Evolutionary conservation across 1,140 invertebrate genomes (phyloP).

Genomic region (Olivierus martensii): DNA sequence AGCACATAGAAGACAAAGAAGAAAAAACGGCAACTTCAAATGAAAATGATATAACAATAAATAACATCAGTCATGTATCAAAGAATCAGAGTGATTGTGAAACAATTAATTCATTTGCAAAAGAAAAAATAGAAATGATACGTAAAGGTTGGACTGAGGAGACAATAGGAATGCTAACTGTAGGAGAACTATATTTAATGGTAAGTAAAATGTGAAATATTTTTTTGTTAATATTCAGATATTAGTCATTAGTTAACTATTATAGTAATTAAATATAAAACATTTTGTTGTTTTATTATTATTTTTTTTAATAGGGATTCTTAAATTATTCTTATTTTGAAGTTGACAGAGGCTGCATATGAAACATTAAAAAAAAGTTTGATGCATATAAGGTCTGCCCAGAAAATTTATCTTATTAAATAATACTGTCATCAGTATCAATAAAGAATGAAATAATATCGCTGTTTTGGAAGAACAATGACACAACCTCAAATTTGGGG

Average conservation of each 20-base stretch:
- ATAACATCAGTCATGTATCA: not conserved
- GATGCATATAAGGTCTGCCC: too few species aligned
- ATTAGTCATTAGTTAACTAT: too few species aligned
- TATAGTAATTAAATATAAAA: too few species aligned
- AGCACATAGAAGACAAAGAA: not conserved
- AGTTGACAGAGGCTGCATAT: too few species aligned
- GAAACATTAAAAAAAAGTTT: too few species aligned
- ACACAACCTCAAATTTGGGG: too few species aligned
- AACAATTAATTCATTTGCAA: too few species aligned
- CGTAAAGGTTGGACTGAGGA: slow-evolving; percentile 60
- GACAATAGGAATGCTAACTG: slow-evolving; percentile 57
- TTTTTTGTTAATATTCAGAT: not conserved
- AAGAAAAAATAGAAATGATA: slow-evolving; percentile 27
- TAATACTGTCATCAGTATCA: too few species aligned
- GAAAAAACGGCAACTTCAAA: not conserved
- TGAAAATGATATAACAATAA: not conserved
- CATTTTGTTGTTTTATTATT: not conserved
- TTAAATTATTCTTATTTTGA: not conserved
- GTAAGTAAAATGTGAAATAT: slow-evolving; percentile 30
- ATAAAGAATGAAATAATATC: too few species aligned
- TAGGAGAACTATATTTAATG: slow-evolving; percentile 83
- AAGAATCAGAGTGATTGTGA: too few species aligned
- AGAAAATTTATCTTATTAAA: too few species aligned
- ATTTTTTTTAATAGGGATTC: slow-evolving; percentile 6
- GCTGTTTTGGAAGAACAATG: too few species aligned